Percentiles rank a stretch among this genome's conserved stretches.
These are phyloP conservation scores for Macroglossus sobrinus DNA, from an alignment of 2,113 vertebrate genomes.

Conservation along the genomic window DNA sequence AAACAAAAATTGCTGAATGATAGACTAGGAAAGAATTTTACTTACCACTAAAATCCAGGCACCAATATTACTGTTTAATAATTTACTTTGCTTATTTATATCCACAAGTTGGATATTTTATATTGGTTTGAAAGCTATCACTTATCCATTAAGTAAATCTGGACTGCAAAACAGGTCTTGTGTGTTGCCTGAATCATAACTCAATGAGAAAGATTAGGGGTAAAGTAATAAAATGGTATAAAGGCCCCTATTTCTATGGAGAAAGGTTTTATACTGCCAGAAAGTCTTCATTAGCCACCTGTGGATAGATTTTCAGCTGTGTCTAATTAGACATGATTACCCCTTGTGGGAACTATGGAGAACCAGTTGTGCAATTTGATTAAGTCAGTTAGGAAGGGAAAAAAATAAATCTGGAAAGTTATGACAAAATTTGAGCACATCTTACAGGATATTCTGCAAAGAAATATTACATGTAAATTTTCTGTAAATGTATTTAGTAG, in stretches of 20 bases:
- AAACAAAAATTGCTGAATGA: background rate
- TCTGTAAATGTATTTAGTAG: background rate
- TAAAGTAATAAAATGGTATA: conserved; percentile 4
- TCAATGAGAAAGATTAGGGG: background rate
- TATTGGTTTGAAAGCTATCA: background rate
- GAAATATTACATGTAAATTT: background rate
- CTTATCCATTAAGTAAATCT: background rate
- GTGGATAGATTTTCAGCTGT: background rate
- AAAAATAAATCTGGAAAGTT: background rate
- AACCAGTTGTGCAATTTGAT: background rate
- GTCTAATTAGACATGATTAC: conserved; percentile 9
- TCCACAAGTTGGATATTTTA: conserved; percentile 11
- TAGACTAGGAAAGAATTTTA: background rate
- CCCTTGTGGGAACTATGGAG: background rate
- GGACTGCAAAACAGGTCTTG: background rate
- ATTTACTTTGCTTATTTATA: conserved; percentile 21
- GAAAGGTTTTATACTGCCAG: background rate
- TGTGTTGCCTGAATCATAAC: background rate
- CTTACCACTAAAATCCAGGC: background rate
- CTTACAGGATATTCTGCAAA: background rate
- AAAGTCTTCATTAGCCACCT: background rate
- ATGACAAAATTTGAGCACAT: conserved; percentile 23
- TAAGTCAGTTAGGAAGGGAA: background rate
- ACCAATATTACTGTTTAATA: background rate
- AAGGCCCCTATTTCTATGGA: background rate